A percentile compares a stretch with the other conserved stretches of the same genome.
Conservation (phyloP, 2,797 vertebrate genomes). For the Myotis myotis region DNA sequence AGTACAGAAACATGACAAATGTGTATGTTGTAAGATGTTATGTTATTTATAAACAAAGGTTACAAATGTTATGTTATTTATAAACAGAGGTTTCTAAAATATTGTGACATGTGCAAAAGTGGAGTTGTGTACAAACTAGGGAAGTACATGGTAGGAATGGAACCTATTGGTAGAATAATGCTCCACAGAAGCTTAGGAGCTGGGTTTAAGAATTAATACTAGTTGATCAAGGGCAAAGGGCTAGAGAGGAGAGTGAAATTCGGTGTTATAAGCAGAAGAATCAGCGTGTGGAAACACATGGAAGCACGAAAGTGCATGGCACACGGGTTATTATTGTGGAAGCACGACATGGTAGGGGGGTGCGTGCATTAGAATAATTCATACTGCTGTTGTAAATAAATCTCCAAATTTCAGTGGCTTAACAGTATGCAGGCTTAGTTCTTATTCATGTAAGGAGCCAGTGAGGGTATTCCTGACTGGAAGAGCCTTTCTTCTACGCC, state of each 20-base stretch:
- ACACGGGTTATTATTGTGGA: neutral
- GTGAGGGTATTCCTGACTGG: neutral
- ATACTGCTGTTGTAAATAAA: neutral
- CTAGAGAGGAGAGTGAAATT: neutral
- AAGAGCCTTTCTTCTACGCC: neutral
- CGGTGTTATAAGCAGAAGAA: neutral
- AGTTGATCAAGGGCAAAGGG: neutral
- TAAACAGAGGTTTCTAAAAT: slow-evolving; percentile 15
- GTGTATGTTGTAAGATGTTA: neutral
- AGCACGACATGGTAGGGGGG: neutral
- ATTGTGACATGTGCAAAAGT: neutral
- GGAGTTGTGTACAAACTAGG: neutral
- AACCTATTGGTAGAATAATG: neutral
- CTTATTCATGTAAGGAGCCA: neutral
- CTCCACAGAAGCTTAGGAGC: neutral
- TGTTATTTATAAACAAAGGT: slow-evolving; percentile 8
- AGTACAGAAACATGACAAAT: neutral
- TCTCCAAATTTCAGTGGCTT: neutral
- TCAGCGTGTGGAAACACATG: neutral
- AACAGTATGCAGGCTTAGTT: neutral
- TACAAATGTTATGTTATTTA: neutral
- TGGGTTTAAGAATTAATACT: neutral
- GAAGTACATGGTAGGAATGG: neutral
- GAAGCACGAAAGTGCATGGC: neutral
- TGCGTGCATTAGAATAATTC: neutral